Conservation (phyloP, 2,888 invertebrate genomes). For the Eupithecia pulchellata region DNA sequence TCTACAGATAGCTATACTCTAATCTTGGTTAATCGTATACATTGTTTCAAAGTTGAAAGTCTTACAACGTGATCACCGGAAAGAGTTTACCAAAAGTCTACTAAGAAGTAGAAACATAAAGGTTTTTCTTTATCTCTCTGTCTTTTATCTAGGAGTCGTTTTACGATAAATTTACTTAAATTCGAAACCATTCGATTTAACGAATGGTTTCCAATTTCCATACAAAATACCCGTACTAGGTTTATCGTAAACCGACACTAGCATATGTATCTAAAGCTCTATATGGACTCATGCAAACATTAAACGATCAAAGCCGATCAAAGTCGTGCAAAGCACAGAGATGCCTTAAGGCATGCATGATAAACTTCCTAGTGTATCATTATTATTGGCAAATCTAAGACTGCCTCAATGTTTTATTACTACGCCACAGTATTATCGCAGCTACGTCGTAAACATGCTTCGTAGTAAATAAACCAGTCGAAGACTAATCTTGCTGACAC, state of each 20-base stretch:
- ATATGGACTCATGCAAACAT: neutral
- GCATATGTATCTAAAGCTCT: neutral
- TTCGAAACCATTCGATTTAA: neutral
- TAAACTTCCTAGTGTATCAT: slow-evolving; percentile 20
- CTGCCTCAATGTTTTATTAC: slow-evolving; percentile 31
- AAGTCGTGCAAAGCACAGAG: slow-evolving; percentile 18
- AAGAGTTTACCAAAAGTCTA: slow-evolving; percentile 13
- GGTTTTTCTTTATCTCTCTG: no score
- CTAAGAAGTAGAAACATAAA: neutral
- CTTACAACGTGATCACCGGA: slow-evolving; percentile 11
- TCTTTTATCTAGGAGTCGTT: no score
- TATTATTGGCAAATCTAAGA: slow-evolving; percentile 31
- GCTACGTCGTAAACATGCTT: slow-evolving; percentile 14
- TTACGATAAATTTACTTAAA: no score
- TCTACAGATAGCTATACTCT: slow-evolving; percentile 23
- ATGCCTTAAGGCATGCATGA: slow-evolving; percentile 21
- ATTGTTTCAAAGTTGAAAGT: slow-evolving; percentile 32
- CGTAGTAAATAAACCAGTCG: slow-evolving; percentile 31
- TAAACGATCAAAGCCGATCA: neutral
- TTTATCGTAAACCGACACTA: neutral
- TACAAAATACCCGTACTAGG: neutral
- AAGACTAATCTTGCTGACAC: slow-evolving; percentile 33
- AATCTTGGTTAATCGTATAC: slow-evolving; percentile 30
- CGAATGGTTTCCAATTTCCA: neutral
- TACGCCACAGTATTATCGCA: neutral